phyloP scores from a whole-genome alignment of 1,140 invertebrate genomes.

The Manduca sexta region DNA sequence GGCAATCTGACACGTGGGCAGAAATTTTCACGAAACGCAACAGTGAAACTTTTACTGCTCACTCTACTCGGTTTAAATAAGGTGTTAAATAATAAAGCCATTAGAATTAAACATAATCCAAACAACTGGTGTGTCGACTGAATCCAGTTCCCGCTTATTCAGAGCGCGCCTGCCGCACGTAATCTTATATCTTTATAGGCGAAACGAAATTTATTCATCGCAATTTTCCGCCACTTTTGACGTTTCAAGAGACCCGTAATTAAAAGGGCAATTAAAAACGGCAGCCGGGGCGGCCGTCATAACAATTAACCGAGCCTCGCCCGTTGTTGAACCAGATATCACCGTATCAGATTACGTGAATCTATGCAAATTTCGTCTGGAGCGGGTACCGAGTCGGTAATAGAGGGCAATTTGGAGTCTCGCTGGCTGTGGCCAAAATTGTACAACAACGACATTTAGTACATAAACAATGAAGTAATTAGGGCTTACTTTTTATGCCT shows the following conservation, averaged over 20 bases:
- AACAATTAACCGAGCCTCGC: slow-evolving; percentile 29
- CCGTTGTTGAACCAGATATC: slow-evolving; percentile 26
- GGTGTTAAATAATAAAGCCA: no score
- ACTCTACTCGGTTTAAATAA: no score
- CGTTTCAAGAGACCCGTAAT: slow-evolving; percentile 23
- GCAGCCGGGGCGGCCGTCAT: slow-evolving; percentile 25
- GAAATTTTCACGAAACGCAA: no score
- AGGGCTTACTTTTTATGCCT: not conserved
- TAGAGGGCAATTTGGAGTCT: slow-evolving; percentile 31
- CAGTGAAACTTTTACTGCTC: no score
- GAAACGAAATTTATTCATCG: slow-evolving; percentile 14
- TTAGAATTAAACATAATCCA: no score
- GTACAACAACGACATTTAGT: no score
- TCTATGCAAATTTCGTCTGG: slow-evolving; percentile 45
- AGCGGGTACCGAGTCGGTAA: slow-evolving; percentile 25
- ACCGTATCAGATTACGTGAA: slow-evolving; percentile 43
- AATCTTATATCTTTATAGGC: slow-evolving; percentile 6
- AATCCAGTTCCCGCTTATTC: not conserved
- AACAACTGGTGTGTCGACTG: not conserved
- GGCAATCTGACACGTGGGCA: no score
- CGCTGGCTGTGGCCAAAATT: no score
- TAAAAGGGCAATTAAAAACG: slow-evolving; percentile 36
- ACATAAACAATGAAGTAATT: not conserved
- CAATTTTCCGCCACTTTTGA: slow-evolving; percentile 24
- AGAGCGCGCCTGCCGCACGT: not conserved